Conservation (phyloP, 2,797 vertebrate genomes). For the Dermochelys coriacea region DNA sequence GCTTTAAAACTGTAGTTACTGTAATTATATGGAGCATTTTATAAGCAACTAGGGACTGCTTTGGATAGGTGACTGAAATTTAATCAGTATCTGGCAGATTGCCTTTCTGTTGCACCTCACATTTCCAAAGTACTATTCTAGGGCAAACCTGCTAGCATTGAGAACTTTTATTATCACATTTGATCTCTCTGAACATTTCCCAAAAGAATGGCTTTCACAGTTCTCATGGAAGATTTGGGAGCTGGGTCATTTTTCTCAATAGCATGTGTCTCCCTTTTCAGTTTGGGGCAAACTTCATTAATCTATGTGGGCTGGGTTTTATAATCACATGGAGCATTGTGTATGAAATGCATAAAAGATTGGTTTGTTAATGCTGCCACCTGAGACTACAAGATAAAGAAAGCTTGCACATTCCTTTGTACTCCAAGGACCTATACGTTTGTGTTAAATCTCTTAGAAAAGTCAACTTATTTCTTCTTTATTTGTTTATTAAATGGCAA, state of each 20-base stretch:
- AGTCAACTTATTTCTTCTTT: constrained; percentile 57
- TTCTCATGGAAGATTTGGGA: constrained; percentile 44
- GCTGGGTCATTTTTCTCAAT: constrained; percentile 18
- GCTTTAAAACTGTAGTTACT: constrained; percentile 81
- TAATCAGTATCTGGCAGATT: constrained; percentile 81
- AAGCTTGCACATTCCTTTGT: constrained; percentile 37
- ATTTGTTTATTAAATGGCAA: constrained; percentile 64
- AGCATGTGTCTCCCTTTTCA: constrained; percentile 1
- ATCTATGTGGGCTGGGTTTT: constrained; percentile 41
- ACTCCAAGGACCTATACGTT: constrained; percentile 44
- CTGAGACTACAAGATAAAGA: constrained; percentile 55
- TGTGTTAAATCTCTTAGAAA: constrained; percentile 59
- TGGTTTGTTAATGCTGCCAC: constrained; percentile 40
- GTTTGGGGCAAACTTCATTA: constrained; percentile 54
- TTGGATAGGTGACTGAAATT: constrained; percentile 84
- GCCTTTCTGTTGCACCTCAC: constrained; percentile 74
- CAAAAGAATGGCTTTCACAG: constrained; percentile 53
- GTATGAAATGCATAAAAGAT: constrained; percentile 66
- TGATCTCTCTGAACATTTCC: constrained; percentile 61
- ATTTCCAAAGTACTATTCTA: constrained; percentile 75
- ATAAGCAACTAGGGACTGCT: constrained; percentile 82
- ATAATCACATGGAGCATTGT: constrained; percentile 49
- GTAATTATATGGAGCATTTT: constrained; percentile 86
- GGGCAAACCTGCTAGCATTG: constrained; percentile 67
- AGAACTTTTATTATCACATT: constrained; percentile 70